Evolutionary conservation across 1,140 invertebrate genomes (phyloP), one percentile per base, ranked within the genome.

Genomic region (Carcinoscorpius rotundicauda): DNA sequence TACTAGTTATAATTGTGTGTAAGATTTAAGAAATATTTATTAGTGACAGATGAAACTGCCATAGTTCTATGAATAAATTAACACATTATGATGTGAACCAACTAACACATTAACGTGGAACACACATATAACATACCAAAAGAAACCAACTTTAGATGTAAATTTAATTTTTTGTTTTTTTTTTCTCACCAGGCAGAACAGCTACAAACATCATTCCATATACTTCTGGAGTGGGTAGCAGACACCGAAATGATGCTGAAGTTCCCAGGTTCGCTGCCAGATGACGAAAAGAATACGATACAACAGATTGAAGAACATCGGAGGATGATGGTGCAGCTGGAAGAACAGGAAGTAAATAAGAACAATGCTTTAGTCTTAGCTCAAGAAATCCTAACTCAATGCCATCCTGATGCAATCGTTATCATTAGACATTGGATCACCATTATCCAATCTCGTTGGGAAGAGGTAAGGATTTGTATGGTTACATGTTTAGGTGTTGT

Each of bases 401-500:
- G 92, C 59, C 93, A 98, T 80, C 92, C 93, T 1, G 93, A 98
- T 78, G 92, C 89, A 49, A 86, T 91, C 11, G 84, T 86, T 51
- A 91, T 95, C 29, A 93, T 98, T 73, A 96, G 96, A 76, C 93
- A 97, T 75, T 97, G 93, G 93, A 90, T 97, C 61, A 93, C 91
- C 3, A 94, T 97, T 63, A 93, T 98, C 64, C 88, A 96, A 72
- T 88, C 91, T 11, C 81, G 93, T 68, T 97, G 94, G 93, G 92
- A 95, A 71, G 92, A 95, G 80, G 68, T 68, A 65, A 60, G 4
- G n/a, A 49, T 52, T 11, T 51, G 50, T 61, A 58, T 60, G 10
- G 49, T 61, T 49, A 6, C 50, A 52, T 62, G 52, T 4, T 29
- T 9, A 52, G 29, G 48, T 52, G 29, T 50, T 4, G 53, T 51